Conservation (phyloP, 2,797 vertebrate genomes). For the Eospalax fontanierii region DNA sequence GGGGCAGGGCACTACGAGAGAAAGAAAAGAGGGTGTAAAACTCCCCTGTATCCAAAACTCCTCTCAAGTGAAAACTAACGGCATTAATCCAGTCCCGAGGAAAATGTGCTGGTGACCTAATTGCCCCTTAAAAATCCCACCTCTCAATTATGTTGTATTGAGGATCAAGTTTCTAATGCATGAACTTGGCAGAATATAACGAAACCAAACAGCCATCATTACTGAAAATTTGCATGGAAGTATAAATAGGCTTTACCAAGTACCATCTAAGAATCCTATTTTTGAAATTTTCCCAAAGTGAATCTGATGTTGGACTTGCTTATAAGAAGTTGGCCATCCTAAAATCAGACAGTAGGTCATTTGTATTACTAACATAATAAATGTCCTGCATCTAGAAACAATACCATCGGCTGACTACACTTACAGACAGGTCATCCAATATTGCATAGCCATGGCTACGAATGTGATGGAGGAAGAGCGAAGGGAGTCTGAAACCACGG, state of each 20-base stretch:
- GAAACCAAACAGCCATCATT: neutral
- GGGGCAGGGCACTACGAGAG: neutral
- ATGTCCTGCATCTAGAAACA: neutral
- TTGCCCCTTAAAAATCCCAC: neutral
- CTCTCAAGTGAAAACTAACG: neutral
- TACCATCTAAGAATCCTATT: conserved; percentile 45
- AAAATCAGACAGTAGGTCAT: conserved; percentile 59
- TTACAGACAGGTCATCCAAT: neutral
- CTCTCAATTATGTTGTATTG: neutral
- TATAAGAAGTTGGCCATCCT: conserved; percentile 38
- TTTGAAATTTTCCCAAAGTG: conserved; percentile 53
- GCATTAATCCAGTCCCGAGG: neutral
- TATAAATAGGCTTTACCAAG: conserved; percentile 55
- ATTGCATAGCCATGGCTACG: neutral
- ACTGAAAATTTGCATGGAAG: neutral
- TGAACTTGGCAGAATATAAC: neutral
- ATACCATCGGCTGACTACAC: neutral
- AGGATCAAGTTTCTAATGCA: neutral
- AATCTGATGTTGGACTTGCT: conserved; percentile 37
- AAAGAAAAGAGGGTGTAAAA: neutral
- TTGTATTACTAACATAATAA: conserved; percentile 55
- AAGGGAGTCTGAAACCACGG: neutral
- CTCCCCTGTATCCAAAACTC: neutral
- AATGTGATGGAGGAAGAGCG: conserved; percentile 28
- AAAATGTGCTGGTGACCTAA: neutral